phyloP scores from a whole-genome alignment of 2,888 invertebrate genomes.

The Coleophora flavipennella region DNA sequence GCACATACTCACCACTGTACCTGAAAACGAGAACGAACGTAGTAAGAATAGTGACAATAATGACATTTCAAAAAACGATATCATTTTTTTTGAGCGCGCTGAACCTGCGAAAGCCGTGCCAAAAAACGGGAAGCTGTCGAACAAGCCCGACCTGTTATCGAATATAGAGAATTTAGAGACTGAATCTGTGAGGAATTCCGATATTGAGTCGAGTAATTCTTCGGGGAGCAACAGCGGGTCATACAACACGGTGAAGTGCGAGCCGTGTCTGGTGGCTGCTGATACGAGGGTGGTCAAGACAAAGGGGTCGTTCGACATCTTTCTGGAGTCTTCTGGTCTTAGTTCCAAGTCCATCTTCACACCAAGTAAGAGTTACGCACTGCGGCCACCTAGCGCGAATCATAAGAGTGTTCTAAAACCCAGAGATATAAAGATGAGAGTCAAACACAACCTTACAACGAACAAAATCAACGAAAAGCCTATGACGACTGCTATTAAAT shows the following conservation, averaged over 20 bases:
- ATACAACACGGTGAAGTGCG: conserved; percentile 61
- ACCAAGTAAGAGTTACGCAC: conserved; percentile 43
- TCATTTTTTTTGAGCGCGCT: conserved; percentile 41
- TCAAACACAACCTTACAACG: conserved; percentile 75
- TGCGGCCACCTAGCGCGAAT: conserved; percentile 77
- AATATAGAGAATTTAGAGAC: conserved; percentile 72
- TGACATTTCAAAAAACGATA: conserved; percentile 29
- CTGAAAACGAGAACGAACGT: conserved; percentile 44
- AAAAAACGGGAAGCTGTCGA: conserved; percentile 64
- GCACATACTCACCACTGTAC: conserved; percentile 44
- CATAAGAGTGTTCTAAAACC: conserved; percentile 84
- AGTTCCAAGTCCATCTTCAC: conserved; percentile 85
- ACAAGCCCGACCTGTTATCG: conserved; percentile 68
- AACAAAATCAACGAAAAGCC: conserved; percentile 70
- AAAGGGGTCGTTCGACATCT: conserved; percentile 78
- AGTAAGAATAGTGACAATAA: conserved; percentile 23
- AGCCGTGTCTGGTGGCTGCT: conserved; percentile 42
- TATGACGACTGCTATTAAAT: conserved; percentile 71
- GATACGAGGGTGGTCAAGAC: conserved; percentile 47
- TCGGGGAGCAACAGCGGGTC: conserved; percentile 68
- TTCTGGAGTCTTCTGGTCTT: conserved; percentile 83
- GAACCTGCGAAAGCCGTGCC: conserved; percentile 31
- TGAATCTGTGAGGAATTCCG: conserved; percentile 77
- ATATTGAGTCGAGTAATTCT: conserved; percentile 76
- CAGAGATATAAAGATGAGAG: conserved; percentile 83